phyloP scores from a whole-genome alignment of 2,888 invertebrate genomes.

The Myathropa florea region DNA sequence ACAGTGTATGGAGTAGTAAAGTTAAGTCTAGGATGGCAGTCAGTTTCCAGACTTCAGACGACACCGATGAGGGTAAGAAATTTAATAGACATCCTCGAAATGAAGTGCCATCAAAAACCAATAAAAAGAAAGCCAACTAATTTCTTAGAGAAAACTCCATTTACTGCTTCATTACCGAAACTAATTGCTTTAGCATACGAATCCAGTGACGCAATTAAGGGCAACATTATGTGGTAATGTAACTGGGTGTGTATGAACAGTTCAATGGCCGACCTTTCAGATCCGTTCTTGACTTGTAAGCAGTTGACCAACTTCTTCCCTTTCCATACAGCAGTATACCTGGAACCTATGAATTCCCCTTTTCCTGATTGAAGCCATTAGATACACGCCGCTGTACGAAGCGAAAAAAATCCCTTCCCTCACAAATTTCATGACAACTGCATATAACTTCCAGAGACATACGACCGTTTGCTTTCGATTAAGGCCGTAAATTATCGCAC shows the following conservation, averaged over 20 bases:
- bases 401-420: neutral
- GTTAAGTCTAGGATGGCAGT: too few species aligned
- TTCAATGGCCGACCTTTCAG: neutral
- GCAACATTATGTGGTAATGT: neutral
- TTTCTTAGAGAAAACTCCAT: neutral
- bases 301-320: neutral
- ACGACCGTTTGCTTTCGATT: constrained; percentile 33
- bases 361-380: neutral
- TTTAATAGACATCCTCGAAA: too few species aligned
- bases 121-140: too few species aligned
- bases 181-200: neutral
- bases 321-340: neutral
- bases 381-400: too few species aligned
- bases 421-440: constrained; percentile 31
- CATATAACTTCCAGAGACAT: constrained; percentile 32
- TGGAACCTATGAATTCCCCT: neutral
- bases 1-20: too few species aligned
- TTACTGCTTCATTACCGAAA: neutral
- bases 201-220: neutral
- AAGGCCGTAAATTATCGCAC: constrained; percentile 51
- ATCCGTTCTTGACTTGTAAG: neutral
- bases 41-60: too few species aligned
- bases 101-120: too few species aligned
- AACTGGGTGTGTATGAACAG: neutral
- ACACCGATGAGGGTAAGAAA: too few species aligned